These are phyloP conservation scores for Panulirus ornatus DNA, from an alignment of 1,140 invertebrate genomes.

Conservation along the genomic window DNA sequence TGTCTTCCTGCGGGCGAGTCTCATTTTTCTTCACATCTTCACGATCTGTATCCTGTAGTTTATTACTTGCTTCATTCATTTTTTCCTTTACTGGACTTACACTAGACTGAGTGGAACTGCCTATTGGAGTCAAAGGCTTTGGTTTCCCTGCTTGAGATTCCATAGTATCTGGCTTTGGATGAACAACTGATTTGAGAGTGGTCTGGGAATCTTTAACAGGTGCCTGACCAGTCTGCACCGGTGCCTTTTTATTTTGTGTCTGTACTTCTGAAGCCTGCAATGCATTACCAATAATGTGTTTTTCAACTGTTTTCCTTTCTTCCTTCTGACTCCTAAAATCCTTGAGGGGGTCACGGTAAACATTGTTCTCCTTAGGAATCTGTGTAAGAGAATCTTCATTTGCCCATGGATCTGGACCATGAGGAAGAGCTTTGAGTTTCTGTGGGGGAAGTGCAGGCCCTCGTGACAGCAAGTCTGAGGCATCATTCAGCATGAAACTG, in stretches of 20 bases:
- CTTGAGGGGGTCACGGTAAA: conserved; percentile 10
- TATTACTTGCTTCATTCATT: not conserved
- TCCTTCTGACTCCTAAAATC: conserved; percentile 27
- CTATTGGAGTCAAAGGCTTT: not conserved
- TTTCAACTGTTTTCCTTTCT: not conserved
- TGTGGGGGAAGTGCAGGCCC: not conserved
- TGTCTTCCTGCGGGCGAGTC: conserved; percentile 33
- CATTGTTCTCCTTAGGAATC: not conserved
- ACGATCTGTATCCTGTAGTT: not conserved
- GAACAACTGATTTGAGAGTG: conserved; percentile 9
- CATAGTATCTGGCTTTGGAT: not conserved
- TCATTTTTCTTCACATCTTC: not conserved
- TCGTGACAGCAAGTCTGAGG: conserved; percentile 25
- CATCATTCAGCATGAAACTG: conserved; percentile 49
- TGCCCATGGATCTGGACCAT: conserved; percentile 30
- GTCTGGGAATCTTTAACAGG: not conserved
- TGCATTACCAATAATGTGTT: not conserved
- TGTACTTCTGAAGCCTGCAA: not conserved
- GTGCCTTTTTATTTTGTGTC: not conserved
- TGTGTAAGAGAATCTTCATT: not conserved
- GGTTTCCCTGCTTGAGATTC: not conserved
- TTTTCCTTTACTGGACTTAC: not conserved
- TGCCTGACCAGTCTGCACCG: not conserved
- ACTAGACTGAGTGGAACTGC: not conserved
- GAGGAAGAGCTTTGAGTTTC: not conserved